A percentile compares a stretch with the other conserved stretches of the same genome.
Conservation (phyloP, 2,113 vertebrate species). For the Sarotherodon lohbergeri region DNA sequence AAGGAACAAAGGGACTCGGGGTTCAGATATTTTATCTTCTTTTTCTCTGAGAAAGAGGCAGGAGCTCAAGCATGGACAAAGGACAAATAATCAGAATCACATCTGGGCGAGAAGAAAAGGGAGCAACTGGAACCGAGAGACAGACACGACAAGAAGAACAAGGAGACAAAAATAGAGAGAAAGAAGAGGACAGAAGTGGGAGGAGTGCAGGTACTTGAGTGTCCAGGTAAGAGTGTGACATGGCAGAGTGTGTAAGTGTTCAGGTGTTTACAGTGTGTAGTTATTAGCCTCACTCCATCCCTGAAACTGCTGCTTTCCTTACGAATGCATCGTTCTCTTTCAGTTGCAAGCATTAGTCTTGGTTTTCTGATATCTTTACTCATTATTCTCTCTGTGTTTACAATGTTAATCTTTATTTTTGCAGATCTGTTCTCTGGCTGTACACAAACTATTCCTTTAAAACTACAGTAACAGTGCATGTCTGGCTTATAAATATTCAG, state of each 20-base stretch:
- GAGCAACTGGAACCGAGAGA: neutral
- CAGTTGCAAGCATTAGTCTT: slow-evolving; percentile 13
- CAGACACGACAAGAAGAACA: slow-evolving; percentile 11
- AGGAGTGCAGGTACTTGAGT: slow-evolving; percentile 27
- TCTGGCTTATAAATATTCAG: slow-evolving; percentile 49
- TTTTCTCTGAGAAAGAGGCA: neutral
- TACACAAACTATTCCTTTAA: slow-evolving; percentile 32
- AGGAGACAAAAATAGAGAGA: neutral
- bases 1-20: slow-evolving; percentile 2
- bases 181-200: neutral
- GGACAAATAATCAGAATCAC: slow-evolving; percentile 33
- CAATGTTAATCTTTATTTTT: neutral
- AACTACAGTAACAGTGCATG: slow-evolving; percentile 66
- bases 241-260: slow-evolving; percentile 19
- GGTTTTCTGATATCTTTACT: neutral
- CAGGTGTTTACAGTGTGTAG: slow-evolving; percentile 13
- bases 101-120: neutral
- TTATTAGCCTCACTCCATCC: slow-evolving; percentile 6
- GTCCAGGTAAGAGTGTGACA: slow-evolving; percentile 36
- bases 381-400: neutral
- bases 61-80: slow-evolving; percentile 27
- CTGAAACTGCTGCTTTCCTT: slow-evolving; percentile 26
- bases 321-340: neutral
- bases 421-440: neutral
- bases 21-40: neutral